phyloP scores from a whole-genome alignment of 2,888 invertebrate species.

The Aradus depressus region DNA sequence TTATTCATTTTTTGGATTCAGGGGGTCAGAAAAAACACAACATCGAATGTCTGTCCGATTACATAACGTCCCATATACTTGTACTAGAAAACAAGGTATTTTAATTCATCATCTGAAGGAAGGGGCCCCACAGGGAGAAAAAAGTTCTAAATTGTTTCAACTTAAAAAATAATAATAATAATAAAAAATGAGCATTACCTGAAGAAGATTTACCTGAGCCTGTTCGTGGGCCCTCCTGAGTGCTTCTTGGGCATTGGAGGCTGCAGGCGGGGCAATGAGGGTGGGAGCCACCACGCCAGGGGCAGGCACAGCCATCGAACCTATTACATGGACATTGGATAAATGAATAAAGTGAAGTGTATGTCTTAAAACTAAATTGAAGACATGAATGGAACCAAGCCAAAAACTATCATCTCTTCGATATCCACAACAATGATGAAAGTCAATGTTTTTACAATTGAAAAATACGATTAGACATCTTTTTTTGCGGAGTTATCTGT shows the following conservation, averaged over 20 bases:
- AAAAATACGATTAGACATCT: too few species aligned
- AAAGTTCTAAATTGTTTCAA: not conserved
- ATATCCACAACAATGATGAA: too few species aligned
- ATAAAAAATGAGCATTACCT: too few species aligned
- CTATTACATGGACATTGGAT: slow-evolving; percentile 1
- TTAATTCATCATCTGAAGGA: too few species aligned
- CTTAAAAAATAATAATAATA: slow-evolving; percentile 5
- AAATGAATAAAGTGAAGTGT: not conserved
- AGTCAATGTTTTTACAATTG: too few species aligned
- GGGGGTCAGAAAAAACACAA: too few species aligned
- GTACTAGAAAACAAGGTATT: too few species aligned
- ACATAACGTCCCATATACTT: too few species aligned
- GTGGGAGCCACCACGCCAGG: slow-evolving; percentile 39
- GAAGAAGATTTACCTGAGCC: slow-evolving; percentile 36
- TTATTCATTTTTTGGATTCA: too few species aligned
- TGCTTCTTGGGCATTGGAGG: slow-evolving; percentile 42
- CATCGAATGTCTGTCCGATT: too few species aligned
- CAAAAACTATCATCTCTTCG: too few species aligned
- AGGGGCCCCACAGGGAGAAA: not conserved
- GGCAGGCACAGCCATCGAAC: slow-evolving; percentile 34
- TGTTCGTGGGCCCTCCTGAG: slow-evolving; percentile 52
- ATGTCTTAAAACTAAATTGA: not conserved
- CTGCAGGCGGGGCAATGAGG: slow-evolving; percentile 27
- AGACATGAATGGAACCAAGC: not conserved
- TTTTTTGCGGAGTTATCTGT: too few species aligned